Percentiles rank a stretch among this genome's conserved stretches.
These are phyloP conservation scores for Protodeltote pygarga DNA, from an alignment of 2,888 invertebrate species.

Conservation along the genomic window DNA sequence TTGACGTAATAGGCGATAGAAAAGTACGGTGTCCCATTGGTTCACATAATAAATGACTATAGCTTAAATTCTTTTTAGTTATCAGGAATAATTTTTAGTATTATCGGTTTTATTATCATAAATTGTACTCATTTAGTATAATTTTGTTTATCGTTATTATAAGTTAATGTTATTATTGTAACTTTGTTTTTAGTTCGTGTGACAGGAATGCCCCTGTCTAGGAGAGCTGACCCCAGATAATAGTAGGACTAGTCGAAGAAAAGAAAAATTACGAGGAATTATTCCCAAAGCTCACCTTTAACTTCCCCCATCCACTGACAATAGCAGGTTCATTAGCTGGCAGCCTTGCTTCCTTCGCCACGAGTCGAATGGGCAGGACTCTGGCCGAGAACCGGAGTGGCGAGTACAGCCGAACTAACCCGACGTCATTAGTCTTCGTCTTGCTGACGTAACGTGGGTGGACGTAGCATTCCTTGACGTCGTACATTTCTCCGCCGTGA, in stretches of 20 bases:
- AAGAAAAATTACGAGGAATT: neutral
- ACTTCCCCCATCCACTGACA: conserved; percentile 82
- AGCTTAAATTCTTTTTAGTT: too few relatives aligned
- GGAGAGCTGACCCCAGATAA: too few relatives aligned
- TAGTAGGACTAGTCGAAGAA: too few relatives aligned
- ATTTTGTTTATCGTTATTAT: too few relatives aligned
- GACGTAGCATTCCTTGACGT: conserved; percentile 73
- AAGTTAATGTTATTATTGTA: too few relatives aligned
- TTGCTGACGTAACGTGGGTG: conserved; percentile 80
- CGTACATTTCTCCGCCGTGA: conserved; percentile 82
- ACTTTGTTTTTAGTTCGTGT: too few relatives aligned
- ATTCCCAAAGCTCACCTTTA: conserved; percentile 51
- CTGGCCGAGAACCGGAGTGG: conserved; percentile 72
- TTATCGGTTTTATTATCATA: too few relatives aligned
- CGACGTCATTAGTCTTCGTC: conserved; percentile 80
- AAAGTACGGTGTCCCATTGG: too few relatives aligned
- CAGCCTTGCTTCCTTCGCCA: conserved; percentile 60
- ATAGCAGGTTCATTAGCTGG: conserved; percentile 68
- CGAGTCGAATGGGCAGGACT: conserved; percentile 74
- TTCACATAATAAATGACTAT: too few relatives aligned
- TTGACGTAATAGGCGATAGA: neutral
- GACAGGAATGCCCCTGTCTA: too few relatives aligned
- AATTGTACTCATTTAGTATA: too few relatives aligned
- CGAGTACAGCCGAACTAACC: conserved; percentile 73
- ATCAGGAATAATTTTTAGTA: too few relatives aligned